Evolutionary conservation across 2,797 vertebrate species (phyloP), one percentile per base, ranked within the genome.

Genomic region (Novumbra hubbsi): DNA sequence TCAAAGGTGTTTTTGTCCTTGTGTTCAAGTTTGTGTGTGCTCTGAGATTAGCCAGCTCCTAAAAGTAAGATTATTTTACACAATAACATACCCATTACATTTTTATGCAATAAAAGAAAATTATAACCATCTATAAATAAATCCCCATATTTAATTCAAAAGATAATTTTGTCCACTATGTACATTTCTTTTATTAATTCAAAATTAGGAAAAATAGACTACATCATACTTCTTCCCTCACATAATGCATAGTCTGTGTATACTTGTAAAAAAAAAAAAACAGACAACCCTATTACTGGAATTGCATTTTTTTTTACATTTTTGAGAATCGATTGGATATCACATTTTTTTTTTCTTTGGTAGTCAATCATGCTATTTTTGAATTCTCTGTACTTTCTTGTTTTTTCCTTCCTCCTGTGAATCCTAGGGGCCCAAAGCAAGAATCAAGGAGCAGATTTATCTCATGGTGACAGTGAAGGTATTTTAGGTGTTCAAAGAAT

Each of bases 391-490:
- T 78, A 80, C 81, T 82, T 88, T 65, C 81, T 78, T 84, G 82
- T 81, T 72, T 60, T 48, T 70, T 34, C 60, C 41, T 15, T 28
- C 73, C 66, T 85, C 21, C 83, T 90, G 72, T 90, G 82, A 91
- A 86, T 82, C 88, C 78, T 88, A 91, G 90, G 90, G 76, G 84
- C 86, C 87, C 92, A 88, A 79, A 89, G 89, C 89, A 93, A 82
- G 90, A 92, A 90, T 91, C 92, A 91, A 83, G 90, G 90, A 78
- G 87, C 87, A 77, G 80, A 90, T 87, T 91, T 90, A 86, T 90
- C 91, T 81, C 89, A 92, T 73, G 86, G 88, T 79, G 92, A 92
- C 88, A 90, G 85, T 88, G 90, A 93, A 92, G 92, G 92, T 93
- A 92, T 89, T 90, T 85, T 75, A 77, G 84, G 73, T 86, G 81